A percentile compares a stretch with the other conserved stretches of the same genome.
phyloP scores from a whole-genome alignment of 2,888 invertebrate genomes.

The Polymixis lichenea region DNA sequence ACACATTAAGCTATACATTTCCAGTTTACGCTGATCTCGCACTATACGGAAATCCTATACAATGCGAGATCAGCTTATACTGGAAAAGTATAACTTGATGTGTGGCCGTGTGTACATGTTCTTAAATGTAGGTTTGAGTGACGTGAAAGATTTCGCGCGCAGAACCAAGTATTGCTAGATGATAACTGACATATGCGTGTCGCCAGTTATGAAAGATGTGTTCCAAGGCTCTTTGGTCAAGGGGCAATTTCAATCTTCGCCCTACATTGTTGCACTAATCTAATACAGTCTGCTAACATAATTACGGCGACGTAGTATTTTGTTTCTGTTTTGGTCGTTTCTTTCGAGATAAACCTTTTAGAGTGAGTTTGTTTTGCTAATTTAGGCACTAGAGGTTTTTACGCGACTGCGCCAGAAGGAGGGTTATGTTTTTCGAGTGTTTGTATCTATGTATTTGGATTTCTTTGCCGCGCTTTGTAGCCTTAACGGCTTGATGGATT shows the following conservation, averaged over 20 bases:
- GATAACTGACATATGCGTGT: slow-evolving; percentile 20
- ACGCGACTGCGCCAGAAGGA: neutral
- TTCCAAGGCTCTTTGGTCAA: slow-evolving; percentile 2
- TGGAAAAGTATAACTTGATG: too few species aligned
- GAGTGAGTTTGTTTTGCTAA: neutral
- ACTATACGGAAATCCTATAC: too few species aligned
- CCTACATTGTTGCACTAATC: slow-evolving; percentile 2
- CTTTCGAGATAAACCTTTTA: too few species aligned
- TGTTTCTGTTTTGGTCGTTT: neutral
- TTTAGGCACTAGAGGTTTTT: neutral
- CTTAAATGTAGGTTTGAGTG: neutral
- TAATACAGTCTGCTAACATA: neutral
- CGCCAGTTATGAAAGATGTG: neutral
- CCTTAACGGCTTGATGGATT: too few species aligned
- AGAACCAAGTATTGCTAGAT: neutral
- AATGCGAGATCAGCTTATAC: too few species aligned
- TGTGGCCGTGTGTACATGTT: too few species aligned
- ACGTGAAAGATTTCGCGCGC: neutral
- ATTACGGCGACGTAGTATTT: too few species aligned
- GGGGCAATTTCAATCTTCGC: neutral
- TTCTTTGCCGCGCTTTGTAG: too few species aligned
- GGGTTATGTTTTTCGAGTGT: too few species aligned
- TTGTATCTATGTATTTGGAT: too few species aligned
- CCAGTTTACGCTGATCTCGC: too few species aligned
- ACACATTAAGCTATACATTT: too few species aligned